These are phyloP conservation scores for Conus ventricosus DNA, from an alignment of 1,140 invertebrate genomes.

Conservation along the genomic window DNA sequence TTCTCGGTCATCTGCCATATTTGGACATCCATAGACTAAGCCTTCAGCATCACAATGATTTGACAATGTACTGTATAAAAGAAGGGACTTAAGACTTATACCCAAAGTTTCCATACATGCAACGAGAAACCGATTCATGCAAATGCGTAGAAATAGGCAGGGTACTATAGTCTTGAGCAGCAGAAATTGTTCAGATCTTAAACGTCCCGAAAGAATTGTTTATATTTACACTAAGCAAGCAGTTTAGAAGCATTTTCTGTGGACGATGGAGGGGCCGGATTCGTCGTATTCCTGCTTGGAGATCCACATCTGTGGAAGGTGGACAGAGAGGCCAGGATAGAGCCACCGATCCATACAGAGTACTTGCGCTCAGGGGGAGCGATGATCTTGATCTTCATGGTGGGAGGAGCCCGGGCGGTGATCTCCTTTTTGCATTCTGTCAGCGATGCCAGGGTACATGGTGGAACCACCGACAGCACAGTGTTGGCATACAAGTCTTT, in stretches of 20 bases:
- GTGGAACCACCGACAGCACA: slow-evolving; percentile 23
- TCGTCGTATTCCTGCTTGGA: slow-evolving; percentile 87
- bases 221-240: background rate
- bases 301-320: slow-evolving; percentile 82
- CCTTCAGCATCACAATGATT: no score
- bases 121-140: no score
- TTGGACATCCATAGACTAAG: no score
- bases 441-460: slow-evolving; percentile 77
- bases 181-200: background rate
- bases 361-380: slow-evolving; percentile 73
- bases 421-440: slow-evolving; percentile 75
- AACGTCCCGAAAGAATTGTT: background rate
- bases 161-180: slow-evolving; percentile 15
- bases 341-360: slow-evolving; percentile 72
- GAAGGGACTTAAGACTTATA: no score
- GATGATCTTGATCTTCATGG: slow-evolving; percentile 72
- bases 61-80: no score
- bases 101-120: no score
- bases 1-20: no score
- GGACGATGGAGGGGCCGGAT: slow-evolving; percentile 88
- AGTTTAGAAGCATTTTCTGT: slow-evolving; percentile 83
- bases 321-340: slow-evolving; percentile 80
- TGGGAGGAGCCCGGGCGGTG: slow-evolving; percentile 67
- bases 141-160: no score
- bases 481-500: slow-evolving; percentile 92